Evolutionary conservation across 2,797 vertebrate genomes (phyloP).

Genomic region (Macropus fuliginosus): DNA sequence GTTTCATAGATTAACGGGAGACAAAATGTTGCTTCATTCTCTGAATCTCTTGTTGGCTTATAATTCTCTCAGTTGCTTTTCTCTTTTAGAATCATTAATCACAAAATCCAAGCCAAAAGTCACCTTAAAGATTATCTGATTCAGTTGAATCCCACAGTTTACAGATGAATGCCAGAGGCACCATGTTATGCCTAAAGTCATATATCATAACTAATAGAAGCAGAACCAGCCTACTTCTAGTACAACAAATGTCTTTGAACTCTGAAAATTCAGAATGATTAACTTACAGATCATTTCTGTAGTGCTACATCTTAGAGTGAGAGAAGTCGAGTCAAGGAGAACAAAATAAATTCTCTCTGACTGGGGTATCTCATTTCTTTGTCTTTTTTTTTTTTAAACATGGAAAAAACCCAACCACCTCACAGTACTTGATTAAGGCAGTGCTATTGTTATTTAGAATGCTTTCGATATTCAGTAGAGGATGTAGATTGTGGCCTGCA

Average conservation of each 20-base stretch:
- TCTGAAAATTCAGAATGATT: slow-evolving; percentile 64
- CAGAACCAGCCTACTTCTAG: neutral
- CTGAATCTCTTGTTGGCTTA: slow-evolving; percentile 69
- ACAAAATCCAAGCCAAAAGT: neutral
- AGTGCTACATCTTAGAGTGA: slow-evolving; percentile 52
- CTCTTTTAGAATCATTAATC: neutral
- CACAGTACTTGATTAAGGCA: slow-evolving; percentile 25
- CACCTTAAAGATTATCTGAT: neutral
- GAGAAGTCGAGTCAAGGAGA: slow-evolving; percentile 56
- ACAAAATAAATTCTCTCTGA: slow-evolving; percentile 42
- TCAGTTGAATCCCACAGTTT: neutral
- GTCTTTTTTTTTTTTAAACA: slow-evolving; percentile 28
- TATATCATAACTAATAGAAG: neutral
- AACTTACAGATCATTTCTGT: slow-evolving; percentile 71
- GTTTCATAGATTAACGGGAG: slow-evolving; percentile 75
- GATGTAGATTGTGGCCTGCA: slow-evolving; percentile 35
- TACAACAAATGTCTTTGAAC: neutral
- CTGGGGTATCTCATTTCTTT: slow-evolving; percentile 58
- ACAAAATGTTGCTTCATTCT: slow-evolving; percentile 70
- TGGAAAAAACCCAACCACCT: neutral
- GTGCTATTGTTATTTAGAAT: slow-evolving; percentile 47
- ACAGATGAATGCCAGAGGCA: neutral
- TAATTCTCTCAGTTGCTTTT: slow-evolving; percentile 68
- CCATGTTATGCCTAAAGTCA: neutral
- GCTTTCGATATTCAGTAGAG: slow-evolving; percentile 31